These are phyloP conservation scores for Amiota mariae DNA, from an alignment of 2,888 invertebrate genomes.

Conservation along the genomic window DNA sequence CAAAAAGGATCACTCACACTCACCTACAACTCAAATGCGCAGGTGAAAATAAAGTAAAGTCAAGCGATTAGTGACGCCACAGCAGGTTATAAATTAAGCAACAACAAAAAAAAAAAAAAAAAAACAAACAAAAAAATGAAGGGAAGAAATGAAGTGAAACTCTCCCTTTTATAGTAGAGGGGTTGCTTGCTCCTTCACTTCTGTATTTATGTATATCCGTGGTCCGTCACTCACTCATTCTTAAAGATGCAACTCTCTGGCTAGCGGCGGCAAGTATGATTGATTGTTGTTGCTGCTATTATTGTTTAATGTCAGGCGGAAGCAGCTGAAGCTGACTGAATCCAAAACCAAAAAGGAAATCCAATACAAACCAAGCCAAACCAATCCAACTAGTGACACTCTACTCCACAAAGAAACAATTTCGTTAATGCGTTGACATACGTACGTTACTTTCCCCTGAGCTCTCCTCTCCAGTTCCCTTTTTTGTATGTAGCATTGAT, in stretches of 20 bases:
- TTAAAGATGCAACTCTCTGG: not conserved
- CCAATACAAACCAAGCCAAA: conserved; percentile 23
- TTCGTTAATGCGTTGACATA: conserved; percentile 22
- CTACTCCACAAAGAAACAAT: conserved; percentile 1
- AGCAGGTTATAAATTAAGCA: conserved; percentile 62
- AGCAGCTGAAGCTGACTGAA: conserved; percentile 56
- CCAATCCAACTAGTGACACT: conserved; percentile 32
- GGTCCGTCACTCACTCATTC: conserved; percentile 13
- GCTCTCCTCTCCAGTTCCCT: not conserved
- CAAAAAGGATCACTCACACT: conserved; percentile 39
- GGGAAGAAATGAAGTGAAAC: not conserved
- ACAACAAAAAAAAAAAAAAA: conserved; percentile 38
- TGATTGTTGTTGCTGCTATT: conserved; percentile 67
- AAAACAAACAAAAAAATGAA: not conserved
- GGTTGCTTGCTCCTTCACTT: conserved; percentile 26
- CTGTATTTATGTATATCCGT: too few species aligned
- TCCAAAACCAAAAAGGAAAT: not conserved
- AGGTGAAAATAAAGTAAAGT: conserved; percentile 47
- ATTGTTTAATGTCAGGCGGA: conserved; percentile 59
- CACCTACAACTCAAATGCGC: conserved; percentile 45
- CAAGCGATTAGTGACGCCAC: conserved; percentile 51
- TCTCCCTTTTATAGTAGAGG: conserved; percentile 27
- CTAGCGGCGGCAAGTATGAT: conserved; percentile 48
- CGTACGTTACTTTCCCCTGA: not conserved
- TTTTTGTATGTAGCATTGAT: conserved; percentile 21